Evolutionary conservation across 2,113 vertebrate species (phyloP), one percentile per base, ranked within the genome.

Genomic region (Barbus barbus): DNA sequence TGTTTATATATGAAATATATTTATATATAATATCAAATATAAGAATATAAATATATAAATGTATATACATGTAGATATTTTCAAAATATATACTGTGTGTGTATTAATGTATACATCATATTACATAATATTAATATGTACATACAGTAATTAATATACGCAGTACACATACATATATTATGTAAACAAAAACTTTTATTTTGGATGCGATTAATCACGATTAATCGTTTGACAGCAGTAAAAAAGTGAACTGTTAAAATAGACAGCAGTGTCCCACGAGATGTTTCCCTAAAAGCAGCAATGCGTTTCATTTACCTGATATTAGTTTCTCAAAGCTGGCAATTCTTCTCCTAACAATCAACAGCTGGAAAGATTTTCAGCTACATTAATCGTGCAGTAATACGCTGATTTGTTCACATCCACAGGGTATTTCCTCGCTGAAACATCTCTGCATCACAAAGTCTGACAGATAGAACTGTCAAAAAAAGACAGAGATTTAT

Each of bases 381-480:
- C 91, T 90, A 92, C 92, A 91, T 94, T 95, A 93, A 90, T 94
- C 88, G 91, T 90, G 92, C 94, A 88, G 90, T 93, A 94, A 93
- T 93, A 93, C 84, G 86, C 87, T 90, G 93, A 92, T 91, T 89
- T 90, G 84, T 93, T 93, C 83, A 88, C 92, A 92, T 91, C 94
- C 92, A 89, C 85, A 9, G 92, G 93, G 93, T 87, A 88, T 91
- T 93, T 91, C 90, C 87, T 87, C 92, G 90, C 91, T 91, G 92
- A 91, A 92, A 92, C 90, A 91, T 94, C 94, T 91, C 90, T 78
- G 90, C 90, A 90, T 94, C 90, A 93, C 89, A 90, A 86, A 88
- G 87, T 71, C 85, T 91, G 79, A 88, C 86, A 90, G 93, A 94
- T 86, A 91, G 83, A 94, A 92, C 87, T 86, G 89, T 92, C 85